Base-by-base conservation (phyloP, 2,113 vertebrate genomes). In the Thamnaconus septentrionalis region DNA sequence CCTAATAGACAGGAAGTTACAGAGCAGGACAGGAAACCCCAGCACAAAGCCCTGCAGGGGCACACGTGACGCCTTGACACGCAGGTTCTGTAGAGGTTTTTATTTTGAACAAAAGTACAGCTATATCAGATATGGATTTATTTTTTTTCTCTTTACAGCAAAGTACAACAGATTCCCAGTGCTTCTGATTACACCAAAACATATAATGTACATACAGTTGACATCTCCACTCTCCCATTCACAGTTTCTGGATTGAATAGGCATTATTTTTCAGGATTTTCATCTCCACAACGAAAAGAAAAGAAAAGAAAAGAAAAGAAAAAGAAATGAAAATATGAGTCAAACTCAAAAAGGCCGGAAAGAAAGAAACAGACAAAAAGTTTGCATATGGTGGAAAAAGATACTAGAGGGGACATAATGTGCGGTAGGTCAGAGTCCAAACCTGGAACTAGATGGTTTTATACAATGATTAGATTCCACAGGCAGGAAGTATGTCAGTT, bases 61-160 rank as follows among this genome's bases (percentile, higher is more conserved):
- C 72, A 61, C 73, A 69, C 63, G 6, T 39, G 61, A 81, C 62
- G 77, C 59, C 64, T 56, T 7, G 45, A 76, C 72, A 70, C 57
- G 61, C 51, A 73, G 52, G 8, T 82, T 88, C 82, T 83, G 87
- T 80, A 83, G 88, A 87, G 82, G 78, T 83, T 90, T 45, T 90
- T 89, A 89, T 89, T 90, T 86, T 88, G 84, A 89, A 88, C 85
- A 87, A 88, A 90, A 90, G 89, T 88, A 90, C 89, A 89, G 85
- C 85, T 89, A 88, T 90, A 88, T 87, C 85, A 89, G 89, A 87
- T 88, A 88, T 89, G 86, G 80, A 85, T 90, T 85, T 64, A 75
- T 83, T 84, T 89, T 53, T 85, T 64, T 72, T 82, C 18, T 84
- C 87, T 53, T 88, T 91, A 89, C 90, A 89, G 85, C 84, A 70